A percentile compares a stretch with the other conserved stretches of the same genome.
These are phyloP conservation scores for Anarhynchus alexandrinus DNA, from an alignment of 2,113 vertebrate genomes.

Conservation along the genomic window DNA sequence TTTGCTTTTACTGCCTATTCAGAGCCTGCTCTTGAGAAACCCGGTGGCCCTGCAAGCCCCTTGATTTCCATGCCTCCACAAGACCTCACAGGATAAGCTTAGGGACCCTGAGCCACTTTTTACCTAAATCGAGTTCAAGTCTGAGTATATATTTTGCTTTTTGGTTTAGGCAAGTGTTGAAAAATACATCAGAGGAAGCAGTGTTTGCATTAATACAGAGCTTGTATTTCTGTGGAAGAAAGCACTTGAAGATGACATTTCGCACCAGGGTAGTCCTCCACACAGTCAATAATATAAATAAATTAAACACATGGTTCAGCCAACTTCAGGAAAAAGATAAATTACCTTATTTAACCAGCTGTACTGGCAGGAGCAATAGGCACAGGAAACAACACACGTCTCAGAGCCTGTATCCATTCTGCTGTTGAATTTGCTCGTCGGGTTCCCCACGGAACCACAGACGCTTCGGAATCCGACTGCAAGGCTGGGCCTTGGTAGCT, in stretches of 20 bases:
- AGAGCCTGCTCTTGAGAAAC: neutral
- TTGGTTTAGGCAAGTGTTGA: neutral
- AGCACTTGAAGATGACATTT: neutral
- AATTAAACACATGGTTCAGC: neutral
- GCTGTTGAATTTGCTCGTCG: neutral
- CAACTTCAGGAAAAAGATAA: neutral
- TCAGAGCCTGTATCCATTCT: neutral
- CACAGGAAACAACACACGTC: neutral
- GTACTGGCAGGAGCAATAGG: neutral
- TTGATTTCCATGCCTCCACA: neutral
- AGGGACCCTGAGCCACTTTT: neutral
- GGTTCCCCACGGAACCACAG: neutral
- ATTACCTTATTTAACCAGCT: constrained; percentile 31
- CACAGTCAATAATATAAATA: constrained; percentile 29
- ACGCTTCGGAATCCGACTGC: neutral
- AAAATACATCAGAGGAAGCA: neutral
- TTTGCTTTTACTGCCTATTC: neutral
- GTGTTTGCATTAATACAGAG: neutral
- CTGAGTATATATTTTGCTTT: neutral
- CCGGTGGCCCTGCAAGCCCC: neutral
- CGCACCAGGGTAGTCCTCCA: neutral
- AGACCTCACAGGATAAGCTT: neutral
- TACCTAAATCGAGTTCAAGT: neutral
- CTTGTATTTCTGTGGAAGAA: neutral
- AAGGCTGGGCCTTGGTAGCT: neutral